Conservation (phyloP, 2,888 invertebrate species). For the Halictus quadricinctus region DNA sequence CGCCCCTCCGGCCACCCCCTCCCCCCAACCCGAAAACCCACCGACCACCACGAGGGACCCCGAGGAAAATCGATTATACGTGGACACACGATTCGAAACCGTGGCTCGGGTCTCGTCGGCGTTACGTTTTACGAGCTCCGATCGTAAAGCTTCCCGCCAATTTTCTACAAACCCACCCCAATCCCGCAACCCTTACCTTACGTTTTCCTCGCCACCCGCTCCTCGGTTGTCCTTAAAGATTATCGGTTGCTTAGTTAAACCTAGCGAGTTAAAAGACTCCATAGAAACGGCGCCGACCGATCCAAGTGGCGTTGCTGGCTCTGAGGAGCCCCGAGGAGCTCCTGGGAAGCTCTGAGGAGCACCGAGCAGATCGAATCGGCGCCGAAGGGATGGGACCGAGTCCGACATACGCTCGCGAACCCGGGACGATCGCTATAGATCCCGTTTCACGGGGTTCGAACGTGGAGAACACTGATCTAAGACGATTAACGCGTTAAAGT, state of each 20-base stretch:
- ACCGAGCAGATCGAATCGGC: not conserved
- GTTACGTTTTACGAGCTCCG: not conserved
- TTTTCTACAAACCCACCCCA: not conserved
- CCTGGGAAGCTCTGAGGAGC: not conserved
- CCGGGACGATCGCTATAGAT: not conserved
- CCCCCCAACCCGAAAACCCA: not conserved
- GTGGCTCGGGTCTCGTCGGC: not conserved
- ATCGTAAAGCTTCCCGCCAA: slow-evolving; percentile 16
- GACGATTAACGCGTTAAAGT: not conserved
- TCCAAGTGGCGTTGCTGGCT: not conserved
- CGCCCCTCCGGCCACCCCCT: not conserved
- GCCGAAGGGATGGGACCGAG: slow-evolving; percentile 3
- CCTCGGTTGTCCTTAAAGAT: slow-evolving; percentile 17
- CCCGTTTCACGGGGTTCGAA: not conserved
- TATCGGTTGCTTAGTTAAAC: slow-evolving; percentile 31
- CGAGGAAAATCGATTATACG: slow-evolving; percentile 14
- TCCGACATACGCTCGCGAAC: not conserved
- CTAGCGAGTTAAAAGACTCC: slow-evolving; percentile 33
- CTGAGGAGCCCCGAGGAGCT: not conserved
- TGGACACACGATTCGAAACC: not conserved
- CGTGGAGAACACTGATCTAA: not conserved
- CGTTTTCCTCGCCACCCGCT: not conserved
- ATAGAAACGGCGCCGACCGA: slow-evolving; percentile 35
- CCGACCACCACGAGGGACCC: not conserved
- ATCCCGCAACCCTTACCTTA: not conserved